phyloP scores from a whole-genome alignment of 2,888 invertebrate genomes.

The Macaria notata region DNA sequence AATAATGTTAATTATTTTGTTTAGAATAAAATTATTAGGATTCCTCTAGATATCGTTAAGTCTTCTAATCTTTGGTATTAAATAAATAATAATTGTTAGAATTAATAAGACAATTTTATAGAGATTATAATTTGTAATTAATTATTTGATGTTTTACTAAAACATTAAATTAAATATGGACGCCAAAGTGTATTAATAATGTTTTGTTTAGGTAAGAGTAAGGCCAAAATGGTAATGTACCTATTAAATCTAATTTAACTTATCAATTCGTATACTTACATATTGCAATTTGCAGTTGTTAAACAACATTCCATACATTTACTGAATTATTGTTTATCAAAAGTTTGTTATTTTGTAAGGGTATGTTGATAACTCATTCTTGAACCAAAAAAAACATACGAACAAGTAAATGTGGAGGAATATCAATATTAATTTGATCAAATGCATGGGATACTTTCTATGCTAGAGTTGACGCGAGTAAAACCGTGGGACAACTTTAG shows the following conservation, averaged over 20 bases:
- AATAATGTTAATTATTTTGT: slow-evolving; percentile 65
- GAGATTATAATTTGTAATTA: slow-evolving; percentile 10
- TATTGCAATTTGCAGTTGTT: slow-evolving; percentile 20
- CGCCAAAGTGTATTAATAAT: slow-evolving; percentile 13
- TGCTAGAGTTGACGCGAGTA: too few species aligned
- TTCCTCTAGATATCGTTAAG: slow-evolving; percentile 29
- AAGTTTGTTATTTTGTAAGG: too few species aligned
- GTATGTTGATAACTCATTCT: too few species aligned
- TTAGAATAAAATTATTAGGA: slow-evolving; percentile 40
- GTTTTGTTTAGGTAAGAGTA: not conserved
- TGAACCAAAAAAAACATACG: too few species aligned
- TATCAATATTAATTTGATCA: too few species aligned
- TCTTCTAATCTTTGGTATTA: slow-evolving; percentile 17
- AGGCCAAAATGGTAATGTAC: too few species aligned
- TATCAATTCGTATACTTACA: slow-evolving; percentile 22
- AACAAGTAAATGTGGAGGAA: too few species aligned
- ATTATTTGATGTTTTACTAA: slow-evolving; percentile 10
- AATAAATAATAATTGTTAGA: slow-evolving; percentile 22
- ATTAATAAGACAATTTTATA: slow-evolving; percentile 16
- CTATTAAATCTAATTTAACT: not conserved
- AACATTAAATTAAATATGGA: slow-evolving; percentile 3
- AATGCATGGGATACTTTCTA: too few species aligned
- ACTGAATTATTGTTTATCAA: too few species aligned
- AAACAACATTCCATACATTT: slow-evolving; percentile 21
- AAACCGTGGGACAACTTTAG: too few species aligned